Base-by-base conservation (phyloP, 2,797 vertebrate genomes). In the Mycteria americana region DNA sequence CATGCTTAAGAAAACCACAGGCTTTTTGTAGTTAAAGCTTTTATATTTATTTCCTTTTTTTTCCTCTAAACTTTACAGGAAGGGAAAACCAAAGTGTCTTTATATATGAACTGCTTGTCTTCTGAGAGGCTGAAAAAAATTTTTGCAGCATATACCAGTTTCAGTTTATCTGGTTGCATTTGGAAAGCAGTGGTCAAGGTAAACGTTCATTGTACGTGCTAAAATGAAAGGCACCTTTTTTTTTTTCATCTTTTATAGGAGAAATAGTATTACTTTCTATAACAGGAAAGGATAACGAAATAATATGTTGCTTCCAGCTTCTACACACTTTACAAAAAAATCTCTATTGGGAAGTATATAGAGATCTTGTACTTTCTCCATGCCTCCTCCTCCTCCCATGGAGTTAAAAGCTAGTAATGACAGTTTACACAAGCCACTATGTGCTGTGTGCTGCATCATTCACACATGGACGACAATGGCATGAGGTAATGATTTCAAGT, bases 111-210 rank as follows among this genome's bases (percentile, higher is more conserved):
- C 37, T 9, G 22, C 23, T 53, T 59, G 13, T 81, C 64, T 87
- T 83, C 67, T 6, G 16, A 90, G 76, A 90, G 62, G 35, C 76
- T 74, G 83, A 83, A 79, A 78, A 48, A 46, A 6, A 8, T 37
- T 69, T 59, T 51, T 85, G 75, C 72, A 85, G 43, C 17, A 25
- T 67, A 31, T 33, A 24, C 25, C 41, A 12, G 18, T 43, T 43
- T 88, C 37, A 45, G 24, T 59, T 81, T 39, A 9, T 69, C 54
- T 93, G 39, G 33, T 51, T 88, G 69, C 72, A 79, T 57, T 96
- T 92, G 88, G 64, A 63, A 51, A 91, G 70, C 50, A 69, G 51
- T 77, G 70, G 21, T 92, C 59, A 68, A 92, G 78, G 91, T 96
- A 94, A 92, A 77, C 18, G 11, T 67, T 89, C 33, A 3, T 59